Evolutionary conservation across 2,888 invertebrate species (phyloP), one percentile per base, ranked within the genome.

Genomic region (Cheilosia urbana): DNA sequence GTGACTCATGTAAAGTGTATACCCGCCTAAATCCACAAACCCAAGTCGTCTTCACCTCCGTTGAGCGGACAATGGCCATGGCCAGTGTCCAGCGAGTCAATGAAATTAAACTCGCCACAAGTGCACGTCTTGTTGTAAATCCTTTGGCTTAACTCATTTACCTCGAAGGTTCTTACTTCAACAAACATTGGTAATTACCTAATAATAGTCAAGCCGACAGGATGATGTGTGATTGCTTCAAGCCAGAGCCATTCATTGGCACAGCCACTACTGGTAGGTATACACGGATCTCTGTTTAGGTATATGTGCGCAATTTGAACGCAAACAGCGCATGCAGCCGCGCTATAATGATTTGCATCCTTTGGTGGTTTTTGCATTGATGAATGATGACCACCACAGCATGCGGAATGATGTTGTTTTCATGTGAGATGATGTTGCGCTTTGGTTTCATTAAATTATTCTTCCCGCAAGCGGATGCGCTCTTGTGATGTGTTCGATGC

Each of bases 181-280:
- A 77, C 85, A 85, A 85, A 85, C 85, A 85, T 81, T 81, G 72
- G 85, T 85, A 85, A 85, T 85, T 85, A 85, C 85, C 85, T 85
- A 85, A 85, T 85, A 85, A 85, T 85, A 85, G 85, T 72, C 85
- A 81, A 85, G 81, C 76, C 85, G 85, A 85, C 85, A 85, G 85
- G 85, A 85, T 85, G 85, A 85, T 85, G 81, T 85, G 85, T 85
- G 85, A 85, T 85, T 85, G 85, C 81, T 85, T 49, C 57, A 13
- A 85, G 85, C 85, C 62, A 85, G 62, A 81, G 65, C 71, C 69
- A 80, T 75, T 75, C 84, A 69, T 75, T 78, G 30, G 1, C 19
- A 19, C 34, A 30, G 53, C 47, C 55, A 42, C 40, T 53, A 42
- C 21, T 24, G 5, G 4, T 47, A 62, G 17, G 7, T 27, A 24